Evolutionary conservation across 1,140 invertebrate species (phyloP), one percentile per base, ranked within the genome.

Genomic region (Halesus radiatus): DNA sequence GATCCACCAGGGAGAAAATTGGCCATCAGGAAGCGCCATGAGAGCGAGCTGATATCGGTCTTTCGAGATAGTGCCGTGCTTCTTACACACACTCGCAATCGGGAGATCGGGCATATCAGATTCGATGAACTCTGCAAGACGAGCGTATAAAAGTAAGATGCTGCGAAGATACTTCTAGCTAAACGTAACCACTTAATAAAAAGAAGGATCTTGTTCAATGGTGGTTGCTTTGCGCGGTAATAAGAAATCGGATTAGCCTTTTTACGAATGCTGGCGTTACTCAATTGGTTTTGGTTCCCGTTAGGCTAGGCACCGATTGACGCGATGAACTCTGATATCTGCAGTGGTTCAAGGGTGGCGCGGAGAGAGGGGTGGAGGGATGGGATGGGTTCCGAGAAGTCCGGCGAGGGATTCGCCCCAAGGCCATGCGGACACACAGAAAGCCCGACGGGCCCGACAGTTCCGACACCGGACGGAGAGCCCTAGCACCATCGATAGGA

Each of bases 41-140:
- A 37, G 7, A 0, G 29, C 15, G 29, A 32, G 10, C 29, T 18
- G n/a, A 37, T 13, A 16, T 3, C 0, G 15, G 1, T 68, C 64
- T 68, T 68, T 68, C 29, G 10, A 15, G 15, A n/a, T 0, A 16
- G 64, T 68, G 64, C 26, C 64, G 29, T 18, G 64, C 29, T 37
- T 37, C 32, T 37, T 37, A 37, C 32, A 37, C 32, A 37, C 29
- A 26, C 5, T n/a, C 23, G 26, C 64, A 64, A 29, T 64, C 15
- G 32, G 45, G 64, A 68, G 64, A 72, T 50, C 22, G 68, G n/a
- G 0, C 29, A 72, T 10, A 22, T 72, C 45, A 22, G 68, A 72
- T 72, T 37, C 68, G 68, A 72, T 72, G 37, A 72, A 72, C 68
- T 72, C 68, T 52, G 23, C 18, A 52, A n/a, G n/a, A 23, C 50